These are phyloP conservation scores for Eupithecia pulchellata DNA, from an alignment of 2,888 invertebrate species.

Conservation along the genomic window DNA sequence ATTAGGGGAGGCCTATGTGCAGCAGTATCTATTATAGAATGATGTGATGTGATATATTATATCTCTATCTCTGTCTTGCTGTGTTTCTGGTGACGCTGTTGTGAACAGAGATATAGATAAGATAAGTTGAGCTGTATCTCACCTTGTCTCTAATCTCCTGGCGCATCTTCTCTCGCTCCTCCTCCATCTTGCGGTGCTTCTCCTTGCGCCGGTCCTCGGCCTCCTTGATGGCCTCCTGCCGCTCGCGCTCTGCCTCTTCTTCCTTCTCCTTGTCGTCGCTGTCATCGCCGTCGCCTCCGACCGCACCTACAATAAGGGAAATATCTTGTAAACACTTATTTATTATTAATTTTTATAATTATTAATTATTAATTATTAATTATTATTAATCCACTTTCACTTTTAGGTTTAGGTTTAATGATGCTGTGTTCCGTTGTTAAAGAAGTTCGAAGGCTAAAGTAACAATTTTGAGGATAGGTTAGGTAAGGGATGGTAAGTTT, in stretches of 20 bases:
- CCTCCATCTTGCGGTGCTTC: conserved; percentile 99
- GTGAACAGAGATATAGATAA: no score
- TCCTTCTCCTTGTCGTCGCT: conserved; percentile 99
- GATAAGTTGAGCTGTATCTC: no score
- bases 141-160: conserved; percentile 99
- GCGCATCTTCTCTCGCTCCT: conserved; percentile 99
- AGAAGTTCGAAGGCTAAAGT: no score
- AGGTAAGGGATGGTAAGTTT: no score
- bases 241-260: conserved; percentile 98
- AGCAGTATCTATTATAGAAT: no score
- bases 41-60: no score
- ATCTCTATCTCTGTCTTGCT: conserved; percentile 88
- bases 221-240: conserved; percentile 98
- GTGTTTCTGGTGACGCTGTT: no score
- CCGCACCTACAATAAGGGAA: conserved; percentile 88
- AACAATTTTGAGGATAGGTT: background rate
- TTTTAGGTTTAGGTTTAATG: background rate
- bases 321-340: background rate
- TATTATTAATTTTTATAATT: background rate
- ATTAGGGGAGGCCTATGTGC: no score
- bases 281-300: conserved; percentile 95
- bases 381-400: no score
- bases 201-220: conserved; percentile 99
- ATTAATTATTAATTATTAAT: no score
- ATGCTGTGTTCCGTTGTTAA: background rate